Percentiles rank a stretch among this genome's conserved stretches.
These are phyloP conservation scores for Epizoanthus ramosus DNA, from an alignment of 92 coral and sea anemone species.

Conservation along the genomic window DNA sequence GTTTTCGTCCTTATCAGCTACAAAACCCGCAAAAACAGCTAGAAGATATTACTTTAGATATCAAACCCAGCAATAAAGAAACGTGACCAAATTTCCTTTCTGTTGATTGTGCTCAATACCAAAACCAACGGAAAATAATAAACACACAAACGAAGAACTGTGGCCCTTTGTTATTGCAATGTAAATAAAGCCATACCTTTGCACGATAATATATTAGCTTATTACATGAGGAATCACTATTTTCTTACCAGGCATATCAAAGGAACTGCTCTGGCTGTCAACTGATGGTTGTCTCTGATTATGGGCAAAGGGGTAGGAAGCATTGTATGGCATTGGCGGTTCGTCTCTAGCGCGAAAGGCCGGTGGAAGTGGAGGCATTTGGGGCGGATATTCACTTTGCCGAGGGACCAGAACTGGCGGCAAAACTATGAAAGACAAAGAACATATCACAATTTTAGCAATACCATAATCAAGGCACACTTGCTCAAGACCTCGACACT, in stretches of 20 bases:
- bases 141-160: not conserved
- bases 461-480: not conserved
- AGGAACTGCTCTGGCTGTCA: slow-evolving; percentile 36
- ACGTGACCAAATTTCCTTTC: not conserved
- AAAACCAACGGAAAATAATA: not conserved
- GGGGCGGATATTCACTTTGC: slow-evolving; percentile 34
- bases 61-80: not conserved
- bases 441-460: not conserved
- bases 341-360: slow-evolving; percentile 30
- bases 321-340: slow-evolving; percentile 42
- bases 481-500: not conserved
- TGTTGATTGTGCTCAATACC: not conserved
- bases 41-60: not conserved
- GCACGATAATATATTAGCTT: not conserved
- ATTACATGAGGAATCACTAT: not conserved
- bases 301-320: slow-evolving; percentile 28
- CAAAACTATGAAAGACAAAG: slow-evolving; percentile 11
- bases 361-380: slow-evolving; percentile 36
- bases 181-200: not conserved
- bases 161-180: not conserved
- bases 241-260: slow-evolving; percentile 41
- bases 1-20: not conserved
- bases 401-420: slow-evolving; percentile 39
- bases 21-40: not conserved
- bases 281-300: slow-evolving; percentile 25